phyloP scores from a whole-genome alignment of 2,888 invertebrate genomes.

The Chromoteleia sp. region DNA sequence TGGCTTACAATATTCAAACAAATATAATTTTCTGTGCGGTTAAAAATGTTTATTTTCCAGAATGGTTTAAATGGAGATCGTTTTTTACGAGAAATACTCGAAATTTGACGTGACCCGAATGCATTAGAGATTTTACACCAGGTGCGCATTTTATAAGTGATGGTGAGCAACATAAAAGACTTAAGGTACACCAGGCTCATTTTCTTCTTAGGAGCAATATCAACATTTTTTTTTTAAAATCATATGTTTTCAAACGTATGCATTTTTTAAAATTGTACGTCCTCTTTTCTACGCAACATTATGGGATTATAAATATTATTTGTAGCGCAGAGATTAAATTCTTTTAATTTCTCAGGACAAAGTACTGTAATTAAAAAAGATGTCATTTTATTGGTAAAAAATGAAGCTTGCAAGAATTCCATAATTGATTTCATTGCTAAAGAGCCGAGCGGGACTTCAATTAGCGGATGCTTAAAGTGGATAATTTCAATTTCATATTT shows the following conservation, averaged over 20 bases:
- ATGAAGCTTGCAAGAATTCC: neutral
- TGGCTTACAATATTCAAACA: neutral
- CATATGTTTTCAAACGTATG: neutral
- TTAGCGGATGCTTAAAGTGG: constrained; percentile 20
- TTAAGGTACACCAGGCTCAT: constrained; percentile 8
- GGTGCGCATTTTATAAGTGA: constrained; percentile 31
- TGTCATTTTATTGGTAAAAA: neutral
- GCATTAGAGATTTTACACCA: constrained; percentile 40
- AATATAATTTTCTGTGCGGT: constrained; percentile 5
- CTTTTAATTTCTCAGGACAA: neutral
- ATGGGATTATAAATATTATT: neutral
- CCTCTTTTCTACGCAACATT: neutral
- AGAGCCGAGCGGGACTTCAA: neutral
- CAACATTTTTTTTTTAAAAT: neutral
- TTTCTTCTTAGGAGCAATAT: constrained; percentile 8
- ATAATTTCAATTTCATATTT: constrained; percentile 32
- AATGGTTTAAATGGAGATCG: constrained; percentile 4
- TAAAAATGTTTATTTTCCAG: constrained; percentile 15
- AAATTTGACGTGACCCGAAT: constrained; percentile 50
- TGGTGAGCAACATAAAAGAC: constrained; percentile 28
- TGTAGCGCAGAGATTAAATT: neutral
- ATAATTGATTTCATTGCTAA: constrained; percentile 19
- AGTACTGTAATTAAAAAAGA: neutral
- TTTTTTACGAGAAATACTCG: constrained; percentile 43
- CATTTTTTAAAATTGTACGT: neutral